These are phyloP conservation scores for Synodontis membranacea DNA, from an alignment of 2,113 vertebrate genomes.

Conservation along the genomic window DNA sequence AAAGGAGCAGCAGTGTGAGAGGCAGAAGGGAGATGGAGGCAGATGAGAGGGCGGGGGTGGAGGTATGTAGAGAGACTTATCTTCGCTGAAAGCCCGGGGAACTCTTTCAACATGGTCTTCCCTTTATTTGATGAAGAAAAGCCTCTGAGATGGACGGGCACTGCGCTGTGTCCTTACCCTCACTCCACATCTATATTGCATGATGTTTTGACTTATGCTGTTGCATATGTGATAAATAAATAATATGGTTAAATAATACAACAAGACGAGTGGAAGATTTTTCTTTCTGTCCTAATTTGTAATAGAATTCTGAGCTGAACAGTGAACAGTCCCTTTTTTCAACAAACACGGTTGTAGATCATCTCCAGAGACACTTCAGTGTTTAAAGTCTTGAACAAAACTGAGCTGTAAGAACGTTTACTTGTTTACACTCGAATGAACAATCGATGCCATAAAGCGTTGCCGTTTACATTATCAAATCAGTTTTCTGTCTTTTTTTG, in stretches of 20 bases:
- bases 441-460: neutral
- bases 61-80: slow-evolving; percentile 41
- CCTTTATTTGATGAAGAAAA: slow-evolving; percentile 27
- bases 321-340: neutral
- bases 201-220: slow-evolving; percentile 7
- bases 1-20: slow-evolving; percentile 47
- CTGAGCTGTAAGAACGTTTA: neutral
- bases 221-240: neutral
- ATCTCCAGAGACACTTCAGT: neutral
- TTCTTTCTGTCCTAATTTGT: neutral
- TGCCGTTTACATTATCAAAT: neutral
- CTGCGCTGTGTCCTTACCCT: neutral
- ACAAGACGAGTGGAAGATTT: neutral
- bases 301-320: neutral
- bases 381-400: neutral
- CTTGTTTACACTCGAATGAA: neutral
- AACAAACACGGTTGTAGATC: too few relatives aligned
- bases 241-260: neutral
- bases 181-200: slow-evolving; percentile 5
- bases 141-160: slow-evolving; percentile 18
- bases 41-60: slow-evolving; percentile 12
- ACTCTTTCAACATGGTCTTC: slow-evolving; percentile 35
- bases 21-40: slow-evolving; percentile 32
- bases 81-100: slow-evolving; percentile 35
- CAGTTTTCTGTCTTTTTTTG: neutral